Conservation (phyloP, 2,797 vertebrate species). For the Scleropages formosus region DNA sequence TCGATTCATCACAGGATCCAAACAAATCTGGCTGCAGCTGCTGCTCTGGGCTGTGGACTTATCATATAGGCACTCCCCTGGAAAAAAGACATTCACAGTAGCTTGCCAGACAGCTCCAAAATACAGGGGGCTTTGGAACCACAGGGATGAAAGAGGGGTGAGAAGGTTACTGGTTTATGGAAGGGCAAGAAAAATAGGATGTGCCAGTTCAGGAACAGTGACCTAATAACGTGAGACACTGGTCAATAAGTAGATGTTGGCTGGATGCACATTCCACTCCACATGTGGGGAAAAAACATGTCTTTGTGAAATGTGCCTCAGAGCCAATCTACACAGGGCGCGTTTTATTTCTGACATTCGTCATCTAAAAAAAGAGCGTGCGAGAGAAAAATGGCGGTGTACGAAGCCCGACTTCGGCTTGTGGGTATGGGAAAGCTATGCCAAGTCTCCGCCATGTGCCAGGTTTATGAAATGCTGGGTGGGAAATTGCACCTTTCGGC, state of each 20-base stretch:
- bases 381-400: not conserved
- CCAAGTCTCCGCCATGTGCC: not conserved
- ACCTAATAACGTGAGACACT: no score
- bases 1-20: slow-evolving; percentile 59
- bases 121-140: not conserved
- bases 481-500: not conserved
- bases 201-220: not conserved
- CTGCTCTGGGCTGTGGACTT: slow-evolving; percentile 51
- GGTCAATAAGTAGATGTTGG: not conserved
- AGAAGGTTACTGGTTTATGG: not conserved
- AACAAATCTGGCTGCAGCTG: slow-evolving; percentile 49
- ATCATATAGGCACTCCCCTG: not conserved
- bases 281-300: not conserved
- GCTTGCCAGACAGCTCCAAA: not conserved
- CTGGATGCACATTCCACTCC: not conserved
- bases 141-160: not conserved
- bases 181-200: not conserved
- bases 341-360: not conserved
- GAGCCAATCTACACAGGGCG: not conserved
- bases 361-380: not conserved
- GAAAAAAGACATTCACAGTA: not conserved
- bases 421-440: not conserved
- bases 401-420: not conserved
- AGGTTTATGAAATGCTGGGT: not conserved
- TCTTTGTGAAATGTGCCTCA: not conserved